Evolutionary conservation across 2,888 invertebrate genomes (phyloP).

Genomic region (Neria commutata): DNA sequence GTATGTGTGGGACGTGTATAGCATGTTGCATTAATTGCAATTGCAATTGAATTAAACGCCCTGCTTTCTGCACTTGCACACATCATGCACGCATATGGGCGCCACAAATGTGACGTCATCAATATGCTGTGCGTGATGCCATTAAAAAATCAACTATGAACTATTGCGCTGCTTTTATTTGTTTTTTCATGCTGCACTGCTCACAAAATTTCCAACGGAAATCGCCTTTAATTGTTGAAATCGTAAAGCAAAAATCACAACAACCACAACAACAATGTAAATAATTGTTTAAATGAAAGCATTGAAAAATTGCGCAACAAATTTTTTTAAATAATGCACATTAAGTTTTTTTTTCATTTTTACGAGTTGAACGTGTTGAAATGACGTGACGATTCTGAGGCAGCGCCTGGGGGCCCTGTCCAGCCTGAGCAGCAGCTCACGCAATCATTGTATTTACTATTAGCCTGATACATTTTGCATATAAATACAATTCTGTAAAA

Average conservation of each 20-base stretch:
- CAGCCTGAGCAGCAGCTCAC: too few relatives aligned
- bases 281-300: background rate
- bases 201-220: background rate
- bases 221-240: conserved; percentile 1
- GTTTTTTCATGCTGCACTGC: too few relatives aligned
- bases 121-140: background rate
- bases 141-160: background rate
- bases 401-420: too few relatives aligned
- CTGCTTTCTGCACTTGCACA: background rate
- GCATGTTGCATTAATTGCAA: background rate
- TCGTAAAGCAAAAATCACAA: conserved; percentile 5
- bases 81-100: background rate
- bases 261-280: background rate
- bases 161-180: too few relatives aligned
- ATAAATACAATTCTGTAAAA: too few relatives aligned
- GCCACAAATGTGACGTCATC: too few relatives aligned
- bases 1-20: background rate
- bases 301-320: conserved; percentile 3
- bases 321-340: background rate
- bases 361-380: background rate
- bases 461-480: too few relatives aligned
- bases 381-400: too few relatives aligned
- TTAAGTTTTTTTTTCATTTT: background rate
- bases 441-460: too few relatives aligned
- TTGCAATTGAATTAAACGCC: background rate